phyloP scores from a whole-genome alignment of 1,140 invertebrate genomes.

The Hermetia illucens region DNA sequence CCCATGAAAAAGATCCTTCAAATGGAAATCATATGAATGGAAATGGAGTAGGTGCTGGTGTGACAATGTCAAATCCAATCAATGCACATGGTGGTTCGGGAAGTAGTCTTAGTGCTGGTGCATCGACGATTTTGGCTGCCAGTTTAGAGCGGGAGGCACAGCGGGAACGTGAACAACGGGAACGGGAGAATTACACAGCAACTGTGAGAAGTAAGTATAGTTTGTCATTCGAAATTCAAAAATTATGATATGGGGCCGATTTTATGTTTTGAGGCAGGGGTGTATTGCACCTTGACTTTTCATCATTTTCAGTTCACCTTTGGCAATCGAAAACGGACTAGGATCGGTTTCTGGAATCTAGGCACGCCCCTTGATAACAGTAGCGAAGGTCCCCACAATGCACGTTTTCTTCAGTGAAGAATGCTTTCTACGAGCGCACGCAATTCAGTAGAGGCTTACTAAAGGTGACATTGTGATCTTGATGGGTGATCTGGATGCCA shows the following conservation, averaged over 20 bases:
- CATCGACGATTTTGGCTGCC: constrained; percentile 32
- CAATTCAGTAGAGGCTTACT: too few relatives aligned
- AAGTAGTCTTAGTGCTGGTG: constrained; percentile 36
- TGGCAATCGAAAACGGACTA: too few relatives aligned
- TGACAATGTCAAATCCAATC: constrained; percentile 25
- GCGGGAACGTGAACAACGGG: constrained; percentile 20
- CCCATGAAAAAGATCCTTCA: constrained; percentile 21
- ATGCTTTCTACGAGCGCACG: too few relatives aligned
- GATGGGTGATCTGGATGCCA: too few relatives aligned
- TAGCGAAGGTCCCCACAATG: too few relatives aligned
- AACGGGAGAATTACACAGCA: constrained; percentile 27
- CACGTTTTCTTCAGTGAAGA: too few relatives aligned
- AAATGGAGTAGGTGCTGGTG: constrained; percentile 14
- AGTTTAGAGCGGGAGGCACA: constrained; percentile 16
- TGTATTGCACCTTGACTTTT: too few relatives aligned
- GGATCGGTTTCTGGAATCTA: too few relatives aligned
- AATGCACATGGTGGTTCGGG: constrained; percentile 29
- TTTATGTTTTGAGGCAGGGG: too few relatives aligned
- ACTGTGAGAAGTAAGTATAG: constrained; percentile 31
- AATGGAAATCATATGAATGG: constrained; percentile 7
- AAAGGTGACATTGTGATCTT: too few relatives aligned
- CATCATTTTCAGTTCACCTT: too few relatives aligned
- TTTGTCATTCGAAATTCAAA: background rate
- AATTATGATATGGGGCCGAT: background rate
- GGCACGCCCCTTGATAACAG: too few relatives aligned